These are phyloP conservation scores for Melanostoma mellinum DNA, from an alignment of 2,888 invertebrate genomes.

Conservation along the genomic window DNA sequence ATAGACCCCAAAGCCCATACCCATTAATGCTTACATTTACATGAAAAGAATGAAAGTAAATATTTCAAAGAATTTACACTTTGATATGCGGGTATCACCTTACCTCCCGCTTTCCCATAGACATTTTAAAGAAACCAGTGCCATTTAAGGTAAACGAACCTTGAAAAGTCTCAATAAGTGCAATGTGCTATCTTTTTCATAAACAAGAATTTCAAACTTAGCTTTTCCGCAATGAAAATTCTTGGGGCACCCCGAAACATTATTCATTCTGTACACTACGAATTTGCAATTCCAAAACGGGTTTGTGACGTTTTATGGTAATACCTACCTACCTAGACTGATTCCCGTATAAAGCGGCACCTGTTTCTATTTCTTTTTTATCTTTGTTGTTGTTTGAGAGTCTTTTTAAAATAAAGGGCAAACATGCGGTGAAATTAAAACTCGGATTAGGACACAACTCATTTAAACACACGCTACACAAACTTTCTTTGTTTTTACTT, in stretches of 20 bases:
- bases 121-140: conserved; percentile 74
- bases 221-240: conserved; percentile 15
- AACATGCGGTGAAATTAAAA: not conserved
- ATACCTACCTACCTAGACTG: conserved; percentile 25
- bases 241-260: conserved; percentile 28
- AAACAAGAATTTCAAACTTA: conserved; percentile 19
- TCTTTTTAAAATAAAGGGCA: not conserved
- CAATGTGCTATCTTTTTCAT: conserved; percentile 32
- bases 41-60: conserved; percentile 70
- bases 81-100: conserved; percentile 44
- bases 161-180: conserved; percentile 6
- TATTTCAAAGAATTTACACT: conserved; percentile 54
- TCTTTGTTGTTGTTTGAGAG: not conserved
- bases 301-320: conserved; percentile 32
- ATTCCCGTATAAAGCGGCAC: conserved; percentile 36
- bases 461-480: not conserved
- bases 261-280: conserved; percentile 70
- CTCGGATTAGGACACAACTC: no score
- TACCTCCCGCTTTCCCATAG: conserved; percentile 15
- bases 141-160: conserved; percentile 59
- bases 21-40: conserved; percentile 31
- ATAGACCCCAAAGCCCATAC: conserved; percentile 6
- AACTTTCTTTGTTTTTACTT: conserved; percentile 10
- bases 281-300: conserved; percentile 49
- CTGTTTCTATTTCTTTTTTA: conserved; percentile 23